Conservation (phyloP, 1,140 invertebrate species). For the Cheumatopsyche charites region DNA sequence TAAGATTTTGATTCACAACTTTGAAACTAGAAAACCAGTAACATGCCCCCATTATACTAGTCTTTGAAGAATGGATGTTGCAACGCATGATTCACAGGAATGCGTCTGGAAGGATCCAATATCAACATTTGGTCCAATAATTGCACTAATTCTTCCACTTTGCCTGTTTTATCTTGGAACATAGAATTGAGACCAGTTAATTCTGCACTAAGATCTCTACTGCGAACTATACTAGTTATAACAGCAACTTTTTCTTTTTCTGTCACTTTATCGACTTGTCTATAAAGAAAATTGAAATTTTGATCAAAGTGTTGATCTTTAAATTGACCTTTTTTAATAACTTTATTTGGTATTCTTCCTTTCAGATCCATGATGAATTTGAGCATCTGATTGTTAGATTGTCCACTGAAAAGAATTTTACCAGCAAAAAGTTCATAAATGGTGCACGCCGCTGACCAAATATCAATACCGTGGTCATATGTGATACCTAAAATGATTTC, state of each 20-base stretch:
- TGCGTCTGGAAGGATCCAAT: constrained; percentile 91
- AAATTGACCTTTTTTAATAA: constrained; percentile 93
- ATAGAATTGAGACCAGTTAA: constrained; percentile 75
- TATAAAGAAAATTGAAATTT: constrained; percentile 96
- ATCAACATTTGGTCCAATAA: constrained; percentile 92
- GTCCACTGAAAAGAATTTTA: constrained; percentile 97
- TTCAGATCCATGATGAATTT: constrained; percentile 99
- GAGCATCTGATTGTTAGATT: constrained; percentile 99
- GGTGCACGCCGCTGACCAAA: constrained; percentile 99
- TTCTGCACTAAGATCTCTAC: constrained; percentile 85
- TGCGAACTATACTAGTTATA: constrained; percentile 88
- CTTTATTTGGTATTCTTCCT: constrained; percentile 97
- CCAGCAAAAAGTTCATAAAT: constrained; percentile 98
- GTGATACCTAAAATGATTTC: constrained; percentile 98
- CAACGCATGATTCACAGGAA: constrained; percentile 92
- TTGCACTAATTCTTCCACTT: constrained; percentile 92
- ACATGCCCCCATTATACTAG: neutral
- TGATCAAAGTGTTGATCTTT: constrained; percentile 97
- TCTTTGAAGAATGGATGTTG: constrained; percentile 90
- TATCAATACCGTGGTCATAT: constrained; percentile 97
- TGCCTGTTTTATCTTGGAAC: constrained; percentile 86
- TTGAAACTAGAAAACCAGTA: neutral
- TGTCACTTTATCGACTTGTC: constrained; percentile 98
- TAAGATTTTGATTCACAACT: constrained; percentile 3
- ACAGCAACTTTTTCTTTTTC: constrained; percentile 98